phyloP scores from a whole-genome alignment of 1,140 invertebrate genomes.

The Anastrepha obliqua region DNA sequence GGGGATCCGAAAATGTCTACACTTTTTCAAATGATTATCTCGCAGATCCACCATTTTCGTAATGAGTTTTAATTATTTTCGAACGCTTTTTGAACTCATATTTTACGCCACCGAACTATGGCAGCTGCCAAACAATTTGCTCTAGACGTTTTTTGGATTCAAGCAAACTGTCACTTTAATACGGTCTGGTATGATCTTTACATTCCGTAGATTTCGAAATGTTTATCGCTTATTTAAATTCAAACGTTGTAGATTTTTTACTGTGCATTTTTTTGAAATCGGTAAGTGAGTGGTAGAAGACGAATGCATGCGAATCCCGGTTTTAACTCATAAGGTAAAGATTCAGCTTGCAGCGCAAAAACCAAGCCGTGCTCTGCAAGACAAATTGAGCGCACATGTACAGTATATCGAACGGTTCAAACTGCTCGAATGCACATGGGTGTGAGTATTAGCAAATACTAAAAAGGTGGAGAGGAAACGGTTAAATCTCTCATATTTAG shows the following conservation, averaged over 20 bases:
- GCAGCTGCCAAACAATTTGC: too few species aligned
- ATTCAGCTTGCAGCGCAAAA: not conserved
- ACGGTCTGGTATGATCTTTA: not conserved
- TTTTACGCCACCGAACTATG: too few species aligned
- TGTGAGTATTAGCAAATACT: conserved; percentile 39
- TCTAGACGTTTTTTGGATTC: too few species aligned
- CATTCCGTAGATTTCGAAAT: not conserved
- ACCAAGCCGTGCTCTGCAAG: conserved; percentile 38
- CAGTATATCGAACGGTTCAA: conserved; percentile 14
- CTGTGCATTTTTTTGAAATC: conserved; percentile 32
- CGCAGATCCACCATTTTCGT: too few species aligned
- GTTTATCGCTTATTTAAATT: not conserved
- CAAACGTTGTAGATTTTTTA: conserved; percentile 27
- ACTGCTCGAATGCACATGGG: not conserved
- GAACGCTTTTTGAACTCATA: too few species aligned
- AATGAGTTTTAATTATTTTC: too few species aligned
- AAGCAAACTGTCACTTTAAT: too few species aligned
- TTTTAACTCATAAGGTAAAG: not conserved
- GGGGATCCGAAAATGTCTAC: too few species aligned
- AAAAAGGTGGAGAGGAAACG: conserved; percentile 55
- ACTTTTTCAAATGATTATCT: too few species aligned
- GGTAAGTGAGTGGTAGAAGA: not conserved
- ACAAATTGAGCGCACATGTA: not conserved
- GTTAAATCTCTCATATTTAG: conserved; percentile 72
- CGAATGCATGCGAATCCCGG: not conserved